phyloP scores from a whole-genome alignment of 2,888 invertebrate genomes.

The Ornithoptera priamus region DNA sequence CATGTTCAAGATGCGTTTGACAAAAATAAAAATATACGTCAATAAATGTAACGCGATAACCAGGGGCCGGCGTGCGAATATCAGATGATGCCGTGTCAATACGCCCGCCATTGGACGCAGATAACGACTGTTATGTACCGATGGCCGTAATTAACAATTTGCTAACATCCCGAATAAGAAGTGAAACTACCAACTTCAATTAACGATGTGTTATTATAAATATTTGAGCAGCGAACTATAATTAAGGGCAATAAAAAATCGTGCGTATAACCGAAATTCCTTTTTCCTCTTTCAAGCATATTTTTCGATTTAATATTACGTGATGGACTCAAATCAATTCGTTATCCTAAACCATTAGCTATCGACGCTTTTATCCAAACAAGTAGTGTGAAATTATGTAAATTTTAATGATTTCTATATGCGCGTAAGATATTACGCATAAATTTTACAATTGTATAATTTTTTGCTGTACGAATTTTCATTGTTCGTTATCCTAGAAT shows the following conservation, averaged over 20 bases:
- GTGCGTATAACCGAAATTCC: too few species aligned
- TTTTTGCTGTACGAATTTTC: too few species aligned
- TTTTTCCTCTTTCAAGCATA: too few species aligned
- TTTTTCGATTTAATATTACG: too few species aligned
- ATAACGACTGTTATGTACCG: conserved; percentile 15
- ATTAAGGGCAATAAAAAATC: background rate
- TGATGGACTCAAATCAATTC: too few species aligned
- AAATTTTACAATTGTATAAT: too few species aligned
- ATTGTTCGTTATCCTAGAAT: too few species aligned
- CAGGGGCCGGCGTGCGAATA: conserved; percentile 28
- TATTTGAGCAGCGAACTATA: background rate
- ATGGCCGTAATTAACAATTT: conserved; percentile 13
- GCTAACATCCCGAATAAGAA: conserved; percentile 14
- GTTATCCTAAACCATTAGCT: too few species aligned
- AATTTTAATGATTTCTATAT: too few species aligned
- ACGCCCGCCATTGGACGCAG: conserved; percentile 18
- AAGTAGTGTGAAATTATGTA: too few species aligned
- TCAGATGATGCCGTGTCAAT: conserved; percentile 33
- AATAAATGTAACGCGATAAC: conserved; percentile 27
- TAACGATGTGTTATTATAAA: background rate
- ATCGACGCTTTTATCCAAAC: too few species aligned
- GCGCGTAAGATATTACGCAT: too few species aligned
- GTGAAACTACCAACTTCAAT: background rate
- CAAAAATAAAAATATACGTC: conserved; percentile 24
- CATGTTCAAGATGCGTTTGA: background rate